Percentiles rank a stretch among this genome's conserved stretches.
Conservation (phyloP, 2,113 vertebrate genomes). For the Puffinus mauretanicus region DNA sequence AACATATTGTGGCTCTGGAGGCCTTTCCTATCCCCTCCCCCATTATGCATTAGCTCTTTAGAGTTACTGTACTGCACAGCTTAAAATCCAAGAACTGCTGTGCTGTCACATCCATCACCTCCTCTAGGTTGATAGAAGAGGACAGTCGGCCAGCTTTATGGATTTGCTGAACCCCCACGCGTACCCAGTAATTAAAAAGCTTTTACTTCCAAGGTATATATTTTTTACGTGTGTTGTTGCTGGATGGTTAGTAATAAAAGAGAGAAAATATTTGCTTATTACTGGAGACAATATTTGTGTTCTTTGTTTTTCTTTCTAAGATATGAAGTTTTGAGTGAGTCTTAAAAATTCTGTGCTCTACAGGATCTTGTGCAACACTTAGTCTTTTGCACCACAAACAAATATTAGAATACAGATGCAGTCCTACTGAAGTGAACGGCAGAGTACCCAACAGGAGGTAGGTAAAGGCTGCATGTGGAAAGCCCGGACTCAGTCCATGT, state of each 20-base stretch:
- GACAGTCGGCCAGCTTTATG: slow-evolving; percentile 53
- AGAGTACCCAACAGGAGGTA: neutral
- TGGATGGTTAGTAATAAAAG: neutral
- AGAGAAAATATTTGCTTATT: neutral
- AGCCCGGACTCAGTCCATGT: neutral
- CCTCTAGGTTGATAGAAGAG: slow-evolving; percentile 53
- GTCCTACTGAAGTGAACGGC: neutral
- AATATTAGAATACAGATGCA: neutral
- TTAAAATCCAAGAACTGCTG: slow-evolving; percentile 50
- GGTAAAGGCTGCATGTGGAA: neutral
- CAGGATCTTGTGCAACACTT: neutral
- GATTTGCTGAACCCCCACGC: slow-evolving; percentile 14
- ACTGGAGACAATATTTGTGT: neutral
- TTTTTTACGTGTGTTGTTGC: neutral
- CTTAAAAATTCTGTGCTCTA: neutral
- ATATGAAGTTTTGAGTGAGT: neutral
- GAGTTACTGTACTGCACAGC: neutral
- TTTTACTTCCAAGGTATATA: slow-evolving; percentile 8
- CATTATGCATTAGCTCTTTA: slow-evolving; percentile 29
- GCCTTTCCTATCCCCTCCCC: neutral
- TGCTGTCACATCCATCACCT: slow-evolving; percentile 32
- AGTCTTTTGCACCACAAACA: neutral
- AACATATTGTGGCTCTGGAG: slow-evolving; percentile 3
- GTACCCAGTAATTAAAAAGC: slow-evolving; percentile 29
- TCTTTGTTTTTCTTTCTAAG: neutral